These are phyloP conservation scores for Pogona vitticeps DNA, from an alignment of 2,113 vertebrate genomes.

Conservation along the genomic window DNA sequence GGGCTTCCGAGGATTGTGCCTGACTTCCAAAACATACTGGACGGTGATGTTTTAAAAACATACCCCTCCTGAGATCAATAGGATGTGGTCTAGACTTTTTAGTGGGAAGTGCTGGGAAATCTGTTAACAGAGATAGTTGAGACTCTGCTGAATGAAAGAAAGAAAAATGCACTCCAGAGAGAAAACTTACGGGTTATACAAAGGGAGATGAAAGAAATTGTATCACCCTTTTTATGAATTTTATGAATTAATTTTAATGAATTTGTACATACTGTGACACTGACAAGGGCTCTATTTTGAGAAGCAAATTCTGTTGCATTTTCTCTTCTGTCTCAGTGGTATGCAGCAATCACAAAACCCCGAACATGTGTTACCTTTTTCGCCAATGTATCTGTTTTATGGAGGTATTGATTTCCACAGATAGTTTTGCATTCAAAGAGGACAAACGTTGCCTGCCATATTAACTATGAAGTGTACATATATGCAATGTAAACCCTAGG, in stretches of 20 bases:
- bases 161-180: background rate
- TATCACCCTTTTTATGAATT: background rate
- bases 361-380: background rate
- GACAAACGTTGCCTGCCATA: background rate
- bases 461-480: background rate
- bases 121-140: conserved; percentile 4
- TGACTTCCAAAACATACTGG: conserved; percentile 15
- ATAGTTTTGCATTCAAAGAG: background rate
- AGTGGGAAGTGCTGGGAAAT: background rate
- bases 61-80: background rate
- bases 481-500: background rate
- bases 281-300: background rate
- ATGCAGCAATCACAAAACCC: background rate
- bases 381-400: background rate
- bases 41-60: background rate
- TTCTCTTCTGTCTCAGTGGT: background rate
- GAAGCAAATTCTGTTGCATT: background rate
- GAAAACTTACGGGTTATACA: background rate
- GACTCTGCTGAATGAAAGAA: background rate
- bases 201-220: background rate
- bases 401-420: background rate
- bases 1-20: background rate
- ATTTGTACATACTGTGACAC: background rate
- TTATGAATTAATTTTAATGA: conserved; percentile 7
- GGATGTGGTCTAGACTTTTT: background rate